Evolutionary conservation across 92 coral and sea anemone species (phyloP).

Genomic region (Zoanthus solanderi): DNA sequence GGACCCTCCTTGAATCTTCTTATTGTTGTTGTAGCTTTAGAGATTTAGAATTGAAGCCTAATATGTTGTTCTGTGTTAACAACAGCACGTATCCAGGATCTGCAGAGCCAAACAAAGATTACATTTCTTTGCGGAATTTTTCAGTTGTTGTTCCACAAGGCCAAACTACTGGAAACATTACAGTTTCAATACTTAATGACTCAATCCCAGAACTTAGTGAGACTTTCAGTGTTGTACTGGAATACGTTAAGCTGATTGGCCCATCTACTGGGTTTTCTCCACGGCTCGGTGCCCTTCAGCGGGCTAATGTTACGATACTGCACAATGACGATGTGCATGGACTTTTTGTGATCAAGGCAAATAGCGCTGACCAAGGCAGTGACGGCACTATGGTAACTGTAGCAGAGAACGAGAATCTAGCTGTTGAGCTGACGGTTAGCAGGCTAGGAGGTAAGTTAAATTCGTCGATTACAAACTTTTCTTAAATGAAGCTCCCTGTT

Average conservation of each 20-base stretch:
- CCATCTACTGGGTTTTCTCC: slow-evolving; percentile 63
- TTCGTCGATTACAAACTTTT: not conserved
- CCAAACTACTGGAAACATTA: slow-evolving; percentile 65
- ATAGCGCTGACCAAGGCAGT: slow-evolving; percentile 68
- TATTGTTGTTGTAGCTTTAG: too few relatives aligned
- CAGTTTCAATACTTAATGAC: slow-evolving; percentile 77
- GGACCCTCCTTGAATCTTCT: too few relatives aligned
- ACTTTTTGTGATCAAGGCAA: slow-evolving; percentile 78
- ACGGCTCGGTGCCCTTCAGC: slow-evolving; percentile 64
- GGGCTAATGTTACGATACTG: slow-evolving; percentile 83
- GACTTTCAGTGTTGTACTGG: slow-evolving; percentile 75
- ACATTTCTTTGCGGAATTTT: slow-evolving; percentile 65
- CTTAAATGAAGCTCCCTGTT: too few relatives aligned
- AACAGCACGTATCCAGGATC: slow-evolving; percentile 40
- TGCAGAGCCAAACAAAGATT: slow-evolving; percentile 82
- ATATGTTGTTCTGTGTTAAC: not conserved
- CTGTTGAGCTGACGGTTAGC: slow-evolving; percentile 66
- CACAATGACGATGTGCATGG: slow-evolving; percentile 92
- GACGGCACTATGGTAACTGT: slow-evolving; percentile 77
- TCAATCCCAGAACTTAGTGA: slow-evolving; percentile 83
- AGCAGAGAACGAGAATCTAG: slow-evolving; percentile 64
- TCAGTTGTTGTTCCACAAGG: slow-evolving; percentile 79
- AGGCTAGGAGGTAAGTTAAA: slow-evolving; percentile 81
- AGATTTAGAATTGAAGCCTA: too few relatives aligned
- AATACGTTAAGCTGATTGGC: slow-evolving; percentile 76